Evolutionary conservation across 2,113 vertebrate genomes (phyloP).

Genomic region (Daboia siamensis): DNA sequence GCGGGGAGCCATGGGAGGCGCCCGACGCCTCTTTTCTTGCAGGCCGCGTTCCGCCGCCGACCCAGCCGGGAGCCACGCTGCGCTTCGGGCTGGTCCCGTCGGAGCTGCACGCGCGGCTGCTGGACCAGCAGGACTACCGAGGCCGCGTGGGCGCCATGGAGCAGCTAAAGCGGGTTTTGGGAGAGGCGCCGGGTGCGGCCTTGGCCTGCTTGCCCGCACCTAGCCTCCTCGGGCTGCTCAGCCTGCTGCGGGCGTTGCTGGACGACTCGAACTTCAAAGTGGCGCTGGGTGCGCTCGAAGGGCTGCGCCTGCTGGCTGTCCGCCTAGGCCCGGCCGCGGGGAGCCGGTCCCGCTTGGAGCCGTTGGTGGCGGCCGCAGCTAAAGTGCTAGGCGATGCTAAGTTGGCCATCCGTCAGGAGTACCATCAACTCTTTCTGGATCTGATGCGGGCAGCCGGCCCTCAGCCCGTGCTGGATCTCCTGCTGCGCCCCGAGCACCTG

Average conservation of each 20-base stretch:
- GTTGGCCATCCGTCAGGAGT: slow-evolving; percentile 75
- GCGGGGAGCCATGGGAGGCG: slow-evolving; percentile 20
- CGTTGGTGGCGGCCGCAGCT: slow-evolving; percentile 72
- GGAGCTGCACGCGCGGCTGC: slow-evolving; percentile 80
- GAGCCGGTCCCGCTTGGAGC: slow-evolving; percentile 62
- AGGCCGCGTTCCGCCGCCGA: not conserved
- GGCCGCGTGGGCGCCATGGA: slow-evolving; percentile 74
- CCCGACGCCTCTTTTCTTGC: slow-evolving; percentile 28
- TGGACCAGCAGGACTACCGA: slow-evolving; percentile 83
- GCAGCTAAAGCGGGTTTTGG: slow-evolving; percentile 59
- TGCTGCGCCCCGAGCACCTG: slow-evolving; percentile 69
- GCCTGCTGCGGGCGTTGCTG: slow-evolving; percentile 76
- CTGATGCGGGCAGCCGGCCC: slow-evolving; percentile 78
- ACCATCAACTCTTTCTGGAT: slow-evolving; percentile 73
- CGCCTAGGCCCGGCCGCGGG: slow-evolving; percentile 65
- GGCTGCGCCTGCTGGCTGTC: slow-evolving; percentile 76
- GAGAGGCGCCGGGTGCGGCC: slow-evolving; percentile 57
- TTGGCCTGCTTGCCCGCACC: slow-evolving; percentile 57
- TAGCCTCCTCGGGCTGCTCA: slow-evolving; percentile 74
- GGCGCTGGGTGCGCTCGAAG: slow-evolving; percentile 79
- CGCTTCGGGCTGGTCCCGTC: slow-evolving; percentile 79
- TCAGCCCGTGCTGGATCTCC: slow-evolving; percentile 74
- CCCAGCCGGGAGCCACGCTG: slow-evolving; percentile 5
- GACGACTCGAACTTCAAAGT: slow-evolving; percentile 86
- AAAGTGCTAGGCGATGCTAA: slow-evolving; percentile 80